A percentile compares a stretch with the other conserved stretches of the same genome.
Conservation (phyloP, 2,113 vertebrate genomes). For the Corvus hawaiiensis region DNA sequence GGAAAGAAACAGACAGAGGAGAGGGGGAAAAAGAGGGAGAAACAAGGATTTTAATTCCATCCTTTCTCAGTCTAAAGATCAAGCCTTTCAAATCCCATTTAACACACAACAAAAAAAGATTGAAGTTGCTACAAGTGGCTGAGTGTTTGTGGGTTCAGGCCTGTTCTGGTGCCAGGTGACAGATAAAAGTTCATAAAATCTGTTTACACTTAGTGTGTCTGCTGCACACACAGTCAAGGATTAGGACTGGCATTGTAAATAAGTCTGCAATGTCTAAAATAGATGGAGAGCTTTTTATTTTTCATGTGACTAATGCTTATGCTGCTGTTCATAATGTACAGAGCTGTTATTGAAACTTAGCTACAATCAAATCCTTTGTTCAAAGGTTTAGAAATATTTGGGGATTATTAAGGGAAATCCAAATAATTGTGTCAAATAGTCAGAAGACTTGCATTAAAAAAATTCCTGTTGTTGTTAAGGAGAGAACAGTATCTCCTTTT, state of each 20-base stretch:
- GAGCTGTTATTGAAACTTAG: neutral
- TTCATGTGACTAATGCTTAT: neutral
- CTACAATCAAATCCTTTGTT: neutral
- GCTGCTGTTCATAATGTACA: neutral
- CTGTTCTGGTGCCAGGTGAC: neutral
- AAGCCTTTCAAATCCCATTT: neutral
- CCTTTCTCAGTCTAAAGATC: neutral
- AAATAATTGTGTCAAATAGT: neutral
- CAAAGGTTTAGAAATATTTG: neutral
- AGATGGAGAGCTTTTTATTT: neutral
- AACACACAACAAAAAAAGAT: neutral
- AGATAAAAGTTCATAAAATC: neutral
- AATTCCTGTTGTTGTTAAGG: neutral
- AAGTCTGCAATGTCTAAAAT: neutral
- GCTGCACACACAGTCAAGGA: neutral
- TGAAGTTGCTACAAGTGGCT: neutral
- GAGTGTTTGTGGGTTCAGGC: neutral
- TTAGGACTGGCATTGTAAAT: neutral
- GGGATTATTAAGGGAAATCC: neutral
- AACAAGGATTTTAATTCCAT: neutral
- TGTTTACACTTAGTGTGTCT: neutral
- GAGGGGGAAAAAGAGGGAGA: fast-evolving
- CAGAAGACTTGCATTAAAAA: neutral
- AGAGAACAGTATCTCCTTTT: neutral
- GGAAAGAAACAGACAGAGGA: neutral